Evolutionary conservation across 2,888 invertebrate genomes (phyloP).

Genomic region (Megalurothrips usitatus): DNA sequence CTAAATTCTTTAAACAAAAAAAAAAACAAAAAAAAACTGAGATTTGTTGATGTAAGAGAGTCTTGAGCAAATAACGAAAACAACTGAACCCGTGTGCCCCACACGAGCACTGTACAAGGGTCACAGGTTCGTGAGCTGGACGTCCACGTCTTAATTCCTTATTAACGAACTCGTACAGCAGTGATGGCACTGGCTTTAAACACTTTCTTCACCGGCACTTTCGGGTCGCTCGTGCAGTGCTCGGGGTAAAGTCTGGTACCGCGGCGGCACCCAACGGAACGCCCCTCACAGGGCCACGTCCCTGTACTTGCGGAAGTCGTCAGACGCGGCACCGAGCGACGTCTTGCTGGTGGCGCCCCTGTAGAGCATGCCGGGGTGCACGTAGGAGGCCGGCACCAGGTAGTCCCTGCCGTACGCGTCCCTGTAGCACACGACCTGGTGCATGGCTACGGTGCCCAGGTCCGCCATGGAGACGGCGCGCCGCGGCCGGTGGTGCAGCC

Average conservation of each 20-base stretch:
- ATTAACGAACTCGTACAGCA: too few relatives aligned
- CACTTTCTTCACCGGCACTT: too few relatives aligned
- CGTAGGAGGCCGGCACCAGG: background rate
- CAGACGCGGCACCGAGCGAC: slow-evolving; percentile 48
- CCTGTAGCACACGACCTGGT: background rate
- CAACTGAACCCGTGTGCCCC: too few relatives aligned
- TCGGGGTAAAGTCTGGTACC: background rate
- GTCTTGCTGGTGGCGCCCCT: slow-evolving; percentile 40
- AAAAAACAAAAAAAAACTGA: background rate
- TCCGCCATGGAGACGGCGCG: slow-evolving; percentile 42
- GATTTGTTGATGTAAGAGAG: too few relatives aligned
- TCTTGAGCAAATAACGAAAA: too few relatives aligned
- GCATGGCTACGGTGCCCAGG: background rate
- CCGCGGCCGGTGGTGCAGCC: slow-evolving; percentile 48
- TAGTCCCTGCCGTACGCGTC: slow-evolving; percentile 22
- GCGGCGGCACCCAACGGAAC: background rate
- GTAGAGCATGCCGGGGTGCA: slow-evolving; percentile 15
- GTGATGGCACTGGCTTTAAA: too few relatives aligned
- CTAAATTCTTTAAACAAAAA: background rate
- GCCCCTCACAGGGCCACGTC: slow-evolving; percentile 46
- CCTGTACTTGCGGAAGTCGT: slow-evolving; percentile 49
- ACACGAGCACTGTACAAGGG: too few relatives aligned
- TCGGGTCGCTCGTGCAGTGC: too few relatives aligned
- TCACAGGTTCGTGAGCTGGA: too few relatives aligned
- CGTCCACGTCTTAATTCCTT: background rate